Base-by-base conservation (phyloP, 2,113 vertebrate genomes). In the Hippocampus mohnikei region DNA sequence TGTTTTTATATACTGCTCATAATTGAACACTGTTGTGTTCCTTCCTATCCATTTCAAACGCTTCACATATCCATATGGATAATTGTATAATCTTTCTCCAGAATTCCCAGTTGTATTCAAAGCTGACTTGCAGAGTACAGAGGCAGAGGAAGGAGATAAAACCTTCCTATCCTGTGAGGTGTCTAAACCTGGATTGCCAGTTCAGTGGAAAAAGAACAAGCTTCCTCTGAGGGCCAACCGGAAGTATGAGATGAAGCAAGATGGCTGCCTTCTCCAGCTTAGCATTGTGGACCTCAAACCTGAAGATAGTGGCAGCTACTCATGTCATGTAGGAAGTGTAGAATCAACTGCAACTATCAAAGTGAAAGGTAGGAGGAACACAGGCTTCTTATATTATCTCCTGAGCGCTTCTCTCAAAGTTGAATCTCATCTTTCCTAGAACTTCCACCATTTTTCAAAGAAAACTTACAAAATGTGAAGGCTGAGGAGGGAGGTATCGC, bases 401-500 rank as follows among this genome's bases (percentile, higher is more conserved):
- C 21, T 44, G 1, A 82, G 78, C 68, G 48, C 53, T 72, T 0
- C 53, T 65, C 0, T 62, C 69, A 12, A 72, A 62, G 52, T 82
- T 84, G 52, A 76, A 66, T 53, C 16, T 20, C 40, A 37, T 72
- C 20, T 63, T 55, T 56, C 52, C 9, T 70, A 90, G 87, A 84
- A 66, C 71, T 56, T 7, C 61, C 74, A n/a, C 64, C 77, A 73
- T 72, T 80, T 52, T 90, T 89, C 41, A 44, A 66, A 12, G 33
- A 55, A 68, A 68, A 52, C 10, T 33, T 68, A 37, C 5, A 68
- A 10, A 68, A 77, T 60, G 48, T 88, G 66, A 90, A 93, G 46
- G 88, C 86, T 46, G 87, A 88, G 0, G 94, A 96, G 67, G 82
- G 85, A 33, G 62, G 15, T 23, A 40, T 13, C 0, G 88, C 50